Base-by-base conservation (phyloP, 2,113 vertebrate species). In the Chionis minor region DNA sequence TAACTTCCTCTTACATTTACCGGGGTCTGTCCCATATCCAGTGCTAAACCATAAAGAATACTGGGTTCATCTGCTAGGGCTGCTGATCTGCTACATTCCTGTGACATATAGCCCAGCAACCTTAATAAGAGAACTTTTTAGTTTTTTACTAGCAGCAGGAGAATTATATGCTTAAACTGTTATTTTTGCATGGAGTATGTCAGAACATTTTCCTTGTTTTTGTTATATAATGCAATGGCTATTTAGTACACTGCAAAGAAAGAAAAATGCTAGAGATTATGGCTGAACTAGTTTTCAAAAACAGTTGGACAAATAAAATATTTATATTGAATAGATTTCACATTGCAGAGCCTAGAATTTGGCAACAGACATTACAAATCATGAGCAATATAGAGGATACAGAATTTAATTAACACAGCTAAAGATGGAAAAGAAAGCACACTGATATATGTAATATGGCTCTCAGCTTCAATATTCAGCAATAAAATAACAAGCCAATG, bases 371-470 rank as follows among this genome's bases (percentile, higher is more conserved):
- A 44, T 82, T 86, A 77, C 69, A 96, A 96, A 96, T 96, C 67
- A 84, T 24, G n/a, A 86, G 67, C 51, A 94, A 94, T 95, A 84
- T 47, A 91, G 92, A 94, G 56, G 90, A 94, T 70, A 49, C 28
- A 95, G 69, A 77, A 90, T 96, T 96, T 96, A 97, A 96, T 97
- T 95, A 97, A 90, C 49, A 80, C 86, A 92, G 44, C 56, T 91
- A 92, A 97, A 96, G 51, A 88, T 79, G 88, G 78, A 79, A 95
- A 94, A 94, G 92, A 91, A 92, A 94, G 52, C 56, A 81, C 22
- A 32, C 40, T 83, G 90, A 94, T 88, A 65, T 84, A 95, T 55
- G 86, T 93, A 90, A 94, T 67, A 45, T 49, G 75, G 83, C 88
- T 90, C 45, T 90, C 81, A 88, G 79, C 72, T 91, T 77, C 73